phyloP scores from a whole-genome alignment of 2,888 invertebrate genomes.

The Dioctria rufipes region DNA sequence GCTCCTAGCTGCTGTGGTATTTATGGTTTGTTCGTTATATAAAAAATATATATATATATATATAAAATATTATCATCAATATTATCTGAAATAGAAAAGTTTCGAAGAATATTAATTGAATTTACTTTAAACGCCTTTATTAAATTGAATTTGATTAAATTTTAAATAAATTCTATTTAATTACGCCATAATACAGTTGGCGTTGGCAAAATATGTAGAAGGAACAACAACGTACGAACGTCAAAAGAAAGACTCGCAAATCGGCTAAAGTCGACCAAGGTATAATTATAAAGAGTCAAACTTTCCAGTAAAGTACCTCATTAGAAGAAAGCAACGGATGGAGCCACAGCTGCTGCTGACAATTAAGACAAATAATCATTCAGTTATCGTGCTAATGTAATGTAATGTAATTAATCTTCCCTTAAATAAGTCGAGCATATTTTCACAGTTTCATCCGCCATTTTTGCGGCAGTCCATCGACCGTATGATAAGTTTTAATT shows the following conservation, averaged over 20 bases:
- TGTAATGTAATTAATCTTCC: constrained; percentile 54
- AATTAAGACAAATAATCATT: constrained; percentile 55
- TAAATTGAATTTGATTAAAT: too few relatives aligned
- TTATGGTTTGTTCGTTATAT: too few relatives aligned
- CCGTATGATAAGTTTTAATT: constrained; percentile 52
- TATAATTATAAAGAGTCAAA: constrained; percentile 40
- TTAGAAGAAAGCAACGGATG: constrained; percentile 23
- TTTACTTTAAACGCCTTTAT: too few relatives aligned
- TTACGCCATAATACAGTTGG: not conserved
- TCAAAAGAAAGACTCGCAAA: constrained; percentile 6
- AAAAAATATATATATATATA: too few relatives aligned
- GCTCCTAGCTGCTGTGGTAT: too few relatives aligned
- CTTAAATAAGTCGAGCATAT: constrained; percentile 37
- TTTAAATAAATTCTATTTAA: constrained; percentile 6
- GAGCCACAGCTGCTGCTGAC: constrained; percentile 50
- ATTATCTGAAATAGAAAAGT: too few relatives aligned
- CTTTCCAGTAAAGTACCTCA: constrained; percentile 37
- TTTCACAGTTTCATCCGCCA: constrained; percentile 22
- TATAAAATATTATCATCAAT: too few relatives aligned
- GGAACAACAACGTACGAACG: not conserved
- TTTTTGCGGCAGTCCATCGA: constrained; percentile 38
- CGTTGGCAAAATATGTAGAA: too few relatives aligned
- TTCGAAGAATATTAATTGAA: too few relatives aligned
- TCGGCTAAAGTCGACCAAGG: constrained; percentile 31
- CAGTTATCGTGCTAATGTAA: constrained; percentile 54